Conservation (phyloP, 1,140 invertebrate species). For the Zaprionus gabonicus region DNA sequence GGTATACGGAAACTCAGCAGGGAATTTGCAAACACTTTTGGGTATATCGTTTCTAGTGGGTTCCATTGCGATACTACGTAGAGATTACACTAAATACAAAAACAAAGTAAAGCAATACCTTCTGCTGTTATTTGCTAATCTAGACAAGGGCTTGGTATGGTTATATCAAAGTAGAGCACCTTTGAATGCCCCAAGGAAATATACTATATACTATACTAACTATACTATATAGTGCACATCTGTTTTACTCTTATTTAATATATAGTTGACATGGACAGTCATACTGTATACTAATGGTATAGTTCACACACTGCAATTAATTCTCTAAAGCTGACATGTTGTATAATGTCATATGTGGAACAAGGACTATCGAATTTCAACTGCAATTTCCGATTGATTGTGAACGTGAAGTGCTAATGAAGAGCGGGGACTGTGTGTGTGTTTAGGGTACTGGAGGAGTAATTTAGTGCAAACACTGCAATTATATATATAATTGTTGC, state of each 20-base stretch:
- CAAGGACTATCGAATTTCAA: not conserved
- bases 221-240: no score
- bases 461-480: not conserved
- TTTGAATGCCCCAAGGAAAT: no score
- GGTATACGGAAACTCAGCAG: not conserved
- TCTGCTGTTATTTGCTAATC: no score
- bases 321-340: not conserved
- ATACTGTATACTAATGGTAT: no score
- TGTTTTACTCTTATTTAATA: not conserved
- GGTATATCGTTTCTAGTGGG: constrained; percentile 15
- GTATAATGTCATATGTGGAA: not conserved
- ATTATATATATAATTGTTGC: not conserved
- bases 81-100: no score
- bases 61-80: constrained; percentile 6
- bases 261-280: no score
- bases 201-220: no score
- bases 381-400: constrained; percentile 1
- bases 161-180: no score
- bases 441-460: not conserved
- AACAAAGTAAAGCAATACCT: no score
- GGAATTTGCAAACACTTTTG: constrained; percentile 22
- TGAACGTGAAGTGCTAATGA: no score
- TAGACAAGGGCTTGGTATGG: no score
- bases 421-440: not conserved
- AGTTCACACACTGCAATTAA: no score